Conservation (phyloP, 2,797 vertebrate species). For the Sebastes alutus region DNA sequence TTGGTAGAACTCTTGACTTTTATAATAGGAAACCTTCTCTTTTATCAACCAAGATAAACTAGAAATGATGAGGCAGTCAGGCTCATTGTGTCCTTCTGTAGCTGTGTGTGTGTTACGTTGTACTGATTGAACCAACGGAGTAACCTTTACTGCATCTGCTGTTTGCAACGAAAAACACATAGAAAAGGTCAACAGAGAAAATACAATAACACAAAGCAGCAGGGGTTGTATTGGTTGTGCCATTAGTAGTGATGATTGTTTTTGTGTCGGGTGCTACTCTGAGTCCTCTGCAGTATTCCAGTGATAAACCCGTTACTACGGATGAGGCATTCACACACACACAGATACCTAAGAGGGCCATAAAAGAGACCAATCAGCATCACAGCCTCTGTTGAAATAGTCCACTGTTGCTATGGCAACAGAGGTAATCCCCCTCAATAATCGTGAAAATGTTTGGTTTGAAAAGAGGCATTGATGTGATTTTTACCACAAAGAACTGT, state of each 20-base stretch:
- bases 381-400: constrained; percentile 34
- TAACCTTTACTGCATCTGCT: neutral
- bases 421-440: constrained; percentile 32
- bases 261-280: neutral
- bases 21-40: neutral
- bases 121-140: neutral
- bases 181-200: neutral
- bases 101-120: neutral
- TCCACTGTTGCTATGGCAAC: constrained; percentile 71
- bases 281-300: constrained; percentile 20
- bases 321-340: constrained; percentile 14
- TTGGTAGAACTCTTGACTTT: neutral
- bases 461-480: constrained; percentile 14
- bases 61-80: neutral
- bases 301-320: constrained; percentile 47
- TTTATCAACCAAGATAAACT: neutral
- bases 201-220: neutral
- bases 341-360: constrained; percentile 32
- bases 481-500: constrained; percentile 9
- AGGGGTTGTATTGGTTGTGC: neutral
- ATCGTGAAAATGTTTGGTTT: constrained; percentile 20
- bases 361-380: constrained; percentile 55
- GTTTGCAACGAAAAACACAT: neutral
- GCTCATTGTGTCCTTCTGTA: neutral
- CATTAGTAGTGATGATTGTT: neutral